These are phyloP conservation scores for Gymnorhina tibicen DNA, from an alignment of 2,113 vertebrate genomes.

Conservation along the genomic window DNA sequence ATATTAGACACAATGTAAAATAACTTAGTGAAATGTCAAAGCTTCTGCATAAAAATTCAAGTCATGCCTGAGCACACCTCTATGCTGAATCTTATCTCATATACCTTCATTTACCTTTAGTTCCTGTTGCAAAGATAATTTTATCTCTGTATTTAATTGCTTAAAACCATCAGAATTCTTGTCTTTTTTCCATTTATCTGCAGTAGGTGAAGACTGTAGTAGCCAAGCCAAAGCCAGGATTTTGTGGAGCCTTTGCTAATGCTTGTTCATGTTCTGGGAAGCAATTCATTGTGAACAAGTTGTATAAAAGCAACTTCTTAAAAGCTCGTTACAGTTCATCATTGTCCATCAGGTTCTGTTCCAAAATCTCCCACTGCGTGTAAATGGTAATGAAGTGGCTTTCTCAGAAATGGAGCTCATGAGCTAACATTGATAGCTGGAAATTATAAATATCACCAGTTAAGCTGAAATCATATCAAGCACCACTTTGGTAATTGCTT, in stretches of 20 bases:
- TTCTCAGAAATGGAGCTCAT: neutral
- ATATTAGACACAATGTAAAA: constrained; percentile 34
- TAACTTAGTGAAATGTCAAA: constrained; percentile 25
- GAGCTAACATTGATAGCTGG: neutral
- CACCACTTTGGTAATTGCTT: neutral
- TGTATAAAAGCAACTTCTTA: neutral
- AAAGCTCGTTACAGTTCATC: neutral
- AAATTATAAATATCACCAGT: neutral
- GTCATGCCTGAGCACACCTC: neutral
- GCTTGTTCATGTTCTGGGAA: neutral
- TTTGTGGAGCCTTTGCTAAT: neutral
- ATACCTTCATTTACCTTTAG: neutral
- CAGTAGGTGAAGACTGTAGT: neutral
- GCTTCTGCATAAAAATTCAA: constrained; percentile 33
- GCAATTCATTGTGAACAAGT: neutral
- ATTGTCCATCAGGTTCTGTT: neutral
- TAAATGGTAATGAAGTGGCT: neutral
- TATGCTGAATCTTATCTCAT: neutral
- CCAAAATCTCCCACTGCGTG: neutral
- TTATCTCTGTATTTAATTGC: neutral
- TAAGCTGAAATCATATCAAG: neutral
- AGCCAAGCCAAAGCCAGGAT: neutral
- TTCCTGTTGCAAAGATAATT: neutral
- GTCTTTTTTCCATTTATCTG: neutral
- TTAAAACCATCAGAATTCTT: neutral